Base-by-base conservation (phyloP, 2,797 vertebrate species). In the Mus caroli region DNA sequence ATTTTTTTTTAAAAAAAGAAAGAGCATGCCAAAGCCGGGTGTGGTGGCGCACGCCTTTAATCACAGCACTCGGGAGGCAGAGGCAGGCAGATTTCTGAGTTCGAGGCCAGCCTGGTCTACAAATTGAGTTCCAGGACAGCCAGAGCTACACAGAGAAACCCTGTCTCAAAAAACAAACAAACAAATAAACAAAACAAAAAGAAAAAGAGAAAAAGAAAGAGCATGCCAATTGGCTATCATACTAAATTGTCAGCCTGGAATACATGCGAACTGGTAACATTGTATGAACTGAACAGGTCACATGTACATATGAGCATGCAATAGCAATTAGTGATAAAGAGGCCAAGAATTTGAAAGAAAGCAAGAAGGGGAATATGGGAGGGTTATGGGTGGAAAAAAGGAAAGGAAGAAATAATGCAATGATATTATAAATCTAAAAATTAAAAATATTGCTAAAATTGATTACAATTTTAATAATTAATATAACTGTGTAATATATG, bases 391-490 rank as follows among this genome's bases (percentile, higher is more conserved):
- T 88, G 31, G 40, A 79, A 8, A 22, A 89, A 94, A 77, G 7
- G 2, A 88, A 93, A 88, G 6, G 37, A 2, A 17, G 20, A 86
- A 67, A 69, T 52, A 69, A 69, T 69, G 12, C 34, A 46, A 50
- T n/a, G 13, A 12, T 34, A 60, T 50, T n/a, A n/a, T 85, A 50
- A 52, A 24, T 31, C 20, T 43, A 85, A 67, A 64, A 50, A 22
- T 69, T 90, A 26, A 43, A 75, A 76, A 43, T 82, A 58, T 67
- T 88, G 60, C 67, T 62, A 75, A 95, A 90, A 86, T 92, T 34
- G 92, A 91, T 80, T 95, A 50, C 50, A 7, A 92, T 90, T 88
- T 96, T 71, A 96, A 94, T 95, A 92, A 97, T 96, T 96, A 96
- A 92, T 82, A 92, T 1, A 90, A 58, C 17, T n/a, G 24, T 26